These are phyloP conservation scores for Symphodus melops DNA, from an alignment of 2,113 vertebrate species.

Conservation along the genomic window DNA sequence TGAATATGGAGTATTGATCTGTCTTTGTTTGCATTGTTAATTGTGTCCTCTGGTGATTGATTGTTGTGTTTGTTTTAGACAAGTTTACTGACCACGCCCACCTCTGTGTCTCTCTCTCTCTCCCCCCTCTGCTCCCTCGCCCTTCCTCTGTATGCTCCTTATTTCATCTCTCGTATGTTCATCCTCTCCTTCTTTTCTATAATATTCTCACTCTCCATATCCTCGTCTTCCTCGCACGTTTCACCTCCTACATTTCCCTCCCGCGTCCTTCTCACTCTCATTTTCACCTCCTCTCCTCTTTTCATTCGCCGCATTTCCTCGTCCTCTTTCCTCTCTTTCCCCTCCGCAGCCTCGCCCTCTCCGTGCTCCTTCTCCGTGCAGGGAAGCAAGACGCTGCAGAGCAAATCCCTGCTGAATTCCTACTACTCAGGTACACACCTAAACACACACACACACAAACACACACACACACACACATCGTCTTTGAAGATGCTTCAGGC, in stretches of 20 bases:
- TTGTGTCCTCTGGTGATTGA: constrained; percentile 26
- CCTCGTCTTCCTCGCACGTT: constrained; percentile 1
- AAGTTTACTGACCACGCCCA: constrained; percentile 18
- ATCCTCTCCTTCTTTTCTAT: background rate
- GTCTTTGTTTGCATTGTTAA: constrained; percentile 30
- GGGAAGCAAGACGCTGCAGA: constrained; percentile 90
- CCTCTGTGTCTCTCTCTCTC: background rate
- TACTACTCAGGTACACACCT: constrained; percentile 85
- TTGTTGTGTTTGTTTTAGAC: background rate
- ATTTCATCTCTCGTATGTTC: too few species aligned
- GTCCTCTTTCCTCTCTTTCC: constrained; percentile 37
- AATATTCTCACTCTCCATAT: background rate
- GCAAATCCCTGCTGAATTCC: constrained; percentile 90
- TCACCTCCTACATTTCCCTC: background rate
- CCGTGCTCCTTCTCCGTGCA: constrained; percentile 91
- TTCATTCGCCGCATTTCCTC: background rate
- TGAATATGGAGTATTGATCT: constrained; percentile 49
- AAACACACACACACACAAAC: constrained; percentile 37
- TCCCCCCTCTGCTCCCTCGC: background rate
- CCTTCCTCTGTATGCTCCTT: too few species aligned
- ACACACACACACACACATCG: constrained; percentile 18
- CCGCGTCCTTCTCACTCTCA: constrained; percentile 10
- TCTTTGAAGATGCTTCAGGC: constrained; percentile 14
- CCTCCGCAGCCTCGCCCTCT: constrained; percentile 85
- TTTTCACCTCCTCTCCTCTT: background rate